Base-by-base conservation (phyloP, 1,140 invertebrate genomes). In the Drosophila sproati region DNA sequence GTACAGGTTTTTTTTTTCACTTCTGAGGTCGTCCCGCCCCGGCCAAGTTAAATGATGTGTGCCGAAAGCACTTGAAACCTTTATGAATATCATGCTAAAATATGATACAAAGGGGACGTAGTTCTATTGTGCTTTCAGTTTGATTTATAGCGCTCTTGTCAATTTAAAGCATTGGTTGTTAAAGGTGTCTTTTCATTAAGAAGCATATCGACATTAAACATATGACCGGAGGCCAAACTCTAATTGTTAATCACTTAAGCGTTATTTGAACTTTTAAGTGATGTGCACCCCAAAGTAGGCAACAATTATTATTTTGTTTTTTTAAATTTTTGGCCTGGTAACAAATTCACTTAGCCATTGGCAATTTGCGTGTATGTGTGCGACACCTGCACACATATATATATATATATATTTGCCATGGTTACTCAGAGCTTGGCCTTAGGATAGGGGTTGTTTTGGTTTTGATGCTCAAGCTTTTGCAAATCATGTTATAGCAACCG, bases 401-500 rank as follows among this genome's bases (percentile, higher is more conserved):
- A 43, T n/a, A n/a, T n/a, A n/a, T n/a, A 20, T 20, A 20, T 20
- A 20, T 20, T 73, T 47, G 55, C 66, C 78, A 76, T 86, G 52
- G 78, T 51, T 70, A 78, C 67, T 8, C 12, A 31, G 12, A 43
- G 55, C 31, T 31, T 12, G 34, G 32, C 37, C n/a, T 20, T 8
- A 5, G 4, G 48, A 32, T 29, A 8, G 31, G 43, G n/a, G 55
- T 43, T 43, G 39, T 43, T 43, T 43, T 43, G 57, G 12, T 12
- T 31, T 4, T n/a, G 59, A 37, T 59, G 68, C 68, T 63, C 34
- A 56, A 20, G 20, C 20, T 20, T 20, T 20, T 20, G 20, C 39
- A 87, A 82, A 87, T 82, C 77, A 66, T 82, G 79, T 82, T 87
- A 43, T 43, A 76, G 82, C 82, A 86, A 87, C 78, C 78, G 78